phyloP scores from a whole-genome alignment of 1,140 invertebrate species.

The Zelostemma sp. region DNA sequence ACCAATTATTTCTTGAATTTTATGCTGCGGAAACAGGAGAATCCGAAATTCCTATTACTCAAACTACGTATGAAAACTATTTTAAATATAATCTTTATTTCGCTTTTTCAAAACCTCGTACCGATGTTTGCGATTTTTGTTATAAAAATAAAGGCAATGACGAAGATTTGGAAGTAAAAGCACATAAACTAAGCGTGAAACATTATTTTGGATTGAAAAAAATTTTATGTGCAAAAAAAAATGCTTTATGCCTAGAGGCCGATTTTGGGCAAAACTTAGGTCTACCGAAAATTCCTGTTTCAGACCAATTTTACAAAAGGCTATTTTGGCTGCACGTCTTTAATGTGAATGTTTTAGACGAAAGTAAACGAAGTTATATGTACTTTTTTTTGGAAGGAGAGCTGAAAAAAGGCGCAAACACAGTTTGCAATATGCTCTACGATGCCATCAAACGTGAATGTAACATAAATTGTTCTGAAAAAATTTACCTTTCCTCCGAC shows the following conservation, averaged over 20 bases:
- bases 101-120: slow-evolving; percentile 6
- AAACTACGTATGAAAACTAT: slow-evolving; percentile 17
- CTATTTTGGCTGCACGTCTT: too few relatives aligned
- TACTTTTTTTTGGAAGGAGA: slow-evolving; percentile 22
- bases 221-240: slow-evolving; percentile 3
- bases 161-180: background rate
- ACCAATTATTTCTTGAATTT: slow-evolving; percentile 17
- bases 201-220: slow-evolving; percentile 9
- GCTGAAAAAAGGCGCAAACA: too few relatives aligned
- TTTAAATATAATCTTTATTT: slow-evolving; percentile 27
- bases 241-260: slow-evolving; percentile 8
- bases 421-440: slow-evolving; percentile 12
- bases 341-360: slow-evolving; percentile 15
- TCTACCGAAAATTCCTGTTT: slow-evolving; percentile 13
- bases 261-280: slow-evolving; percentile 22
- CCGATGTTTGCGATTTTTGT: slow-evolving; percentile 20
- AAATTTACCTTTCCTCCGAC: slow-evolving; percentile 23
- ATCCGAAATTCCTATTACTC: background rate
- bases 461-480: slow-evolving; percentile 3
- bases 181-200: slow-evolving; percentile 3
- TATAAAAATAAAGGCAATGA: slow-evolving; percentile 9
- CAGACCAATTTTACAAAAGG: too few relatives aligned
- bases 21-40: slow-evolving; percentile 13
- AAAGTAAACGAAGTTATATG: slow-evolving; percentile 22
- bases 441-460: slow-evolving; percentile 15